Conservation (phyloP, 1,140 invertebrate genomes). For the Orius insidiosus region DNA sequence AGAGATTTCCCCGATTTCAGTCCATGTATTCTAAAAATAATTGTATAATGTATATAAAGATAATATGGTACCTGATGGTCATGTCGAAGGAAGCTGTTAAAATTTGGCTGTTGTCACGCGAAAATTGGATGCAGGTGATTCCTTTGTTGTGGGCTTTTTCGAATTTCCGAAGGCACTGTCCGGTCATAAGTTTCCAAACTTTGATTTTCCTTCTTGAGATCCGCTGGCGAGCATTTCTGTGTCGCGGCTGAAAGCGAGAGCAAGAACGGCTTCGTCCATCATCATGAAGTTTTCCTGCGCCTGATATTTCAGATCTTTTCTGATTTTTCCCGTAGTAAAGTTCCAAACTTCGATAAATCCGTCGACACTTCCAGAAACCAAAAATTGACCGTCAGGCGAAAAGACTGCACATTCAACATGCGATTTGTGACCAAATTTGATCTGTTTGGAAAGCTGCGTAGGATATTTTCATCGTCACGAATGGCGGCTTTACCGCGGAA, state of each 20-base stretch:
- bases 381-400: slow-evolving; percentile 95
- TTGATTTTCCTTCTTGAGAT: slow-evolving; percentile 85
- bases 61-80: slow-evolving; percentile 52
- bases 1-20: slow-evolving; percentile 95
- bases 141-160: slow-evolving; percentile 93
- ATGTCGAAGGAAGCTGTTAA: slow-evolving; percentile 92
- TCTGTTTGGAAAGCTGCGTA: slow-evolving; percentile 83
- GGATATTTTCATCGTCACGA: slow-evolving; percentile 96
- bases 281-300: slow-evolving; percentile 98
- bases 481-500: slow-evolving; percentile 98
- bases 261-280: slow-evolving; percentile 96
- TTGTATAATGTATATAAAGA: background rate
- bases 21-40: slow-evolving; percentile 70
- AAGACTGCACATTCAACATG: slow-evolving; percentile 79
- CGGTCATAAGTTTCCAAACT: slow-evolving; percentile 92
- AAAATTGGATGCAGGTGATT: slow-evolving; percentile 93
- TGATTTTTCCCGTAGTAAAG: slow-evolving; percentile 97
- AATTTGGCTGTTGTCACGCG: slow-evolving; percentile 91
- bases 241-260: slow-evolving; percentile 85
- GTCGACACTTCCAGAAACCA: slow-evolving; percentile 94
- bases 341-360: slow-evolving; percentile 99
- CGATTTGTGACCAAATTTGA: slow-evolving; percentile 90
- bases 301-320: slow-evolving; percentile 99
- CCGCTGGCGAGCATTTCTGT: slow-evolving; percentile 95
- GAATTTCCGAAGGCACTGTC: slow-evolving; percentile 85